Evolutionary conservation across 2,888 invertebrate species (phyloP).

Genomic region (Mythimna vitellina): DNA sequence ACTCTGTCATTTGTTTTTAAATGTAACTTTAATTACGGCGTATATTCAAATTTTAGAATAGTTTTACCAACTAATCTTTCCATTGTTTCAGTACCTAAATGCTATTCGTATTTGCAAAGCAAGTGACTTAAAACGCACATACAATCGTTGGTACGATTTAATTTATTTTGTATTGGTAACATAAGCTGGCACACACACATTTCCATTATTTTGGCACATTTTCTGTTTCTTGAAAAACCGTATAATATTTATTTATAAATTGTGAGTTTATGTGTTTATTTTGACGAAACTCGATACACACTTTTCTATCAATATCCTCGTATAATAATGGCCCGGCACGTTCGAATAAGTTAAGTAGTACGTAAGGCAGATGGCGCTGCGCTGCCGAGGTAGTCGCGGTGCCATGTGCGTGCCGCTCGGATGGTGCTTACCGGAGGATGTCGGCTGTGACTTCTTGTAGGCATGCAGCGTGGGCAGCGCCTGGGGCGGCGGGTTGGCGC

Average conservation of each 20-base stretch:
- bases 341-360: background rate
- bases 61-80: background rate
- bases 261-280: no score
- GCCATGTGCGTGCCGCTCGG: background rate
- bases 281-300: no score
- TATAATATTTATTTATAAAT: no score
- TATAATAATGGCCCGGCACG: background rate
- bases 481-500: constrained; percentile 52
- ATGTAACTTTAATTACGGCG: constrained; percentile 14
- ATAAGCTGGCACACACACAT: no score
- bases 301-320: no score
- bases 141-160: no score
- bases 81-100: constrained; percentile 27
- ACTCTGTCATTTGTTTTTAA: constrained; percentile 28
- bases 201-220: no score
- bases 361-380: background rate
- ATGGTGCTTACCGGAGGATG: constrained; percentile 80
- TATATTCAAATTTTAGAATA: constrained; percentile 18
- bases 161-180: no score
- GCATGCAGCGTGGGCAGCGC: constrained; percentile 55
- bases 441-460: constrained; percentile 76
- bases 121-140: no score
- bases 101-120: constrained; percentile 16
- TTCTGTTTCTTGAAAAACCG: no score
- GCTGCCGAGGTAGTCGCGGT: background rate